Evolutionary conservation across 2,888 invertebrate genomes (phyloP).

Genomic region (Abrostola triplasia): DNA sequence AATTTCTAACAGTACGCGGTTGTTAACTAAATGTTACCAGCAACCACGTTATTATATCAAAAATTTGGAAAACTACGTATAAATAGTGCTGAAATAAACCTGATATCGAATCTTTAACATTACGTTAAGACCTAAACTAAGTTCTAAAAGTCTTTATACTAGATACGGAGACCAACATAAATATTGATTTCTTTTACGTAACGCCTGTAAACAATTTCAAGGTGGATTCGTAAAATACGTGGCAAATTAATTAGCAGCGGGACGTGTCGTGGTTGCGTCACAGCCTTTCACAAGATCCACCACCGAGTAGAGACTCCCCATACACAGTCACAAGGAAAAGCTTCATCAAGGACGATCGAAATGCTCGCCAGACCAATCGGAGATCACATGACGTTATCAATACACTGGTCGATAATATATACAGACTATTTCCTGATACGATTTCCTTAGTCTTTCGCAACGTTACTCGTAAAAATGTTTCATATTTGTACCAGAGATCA

Average conservation of each 20-base stretch:
- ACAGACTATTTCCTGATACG: conserved; percentile 25
- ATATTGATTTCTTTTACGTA: conserved; percentile 31
- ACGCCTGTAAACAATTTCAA: conserved; percentile 33
- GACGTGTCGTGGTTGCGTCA: conserved; percentile 27
- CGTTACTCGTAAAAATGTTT: not conserved
- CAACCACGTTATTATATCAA: not conserved
- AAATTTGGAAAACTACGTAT: not conserved
- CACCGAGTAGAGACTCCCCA: not conserved
- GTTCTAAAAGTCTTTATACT: not conserved
- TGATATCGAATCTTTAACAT: no score
- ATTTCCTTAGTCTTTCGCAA: conserved; percentile 19
- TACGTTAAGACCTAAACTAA: not conserved
- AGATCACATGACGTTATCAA: conserved; percentile 14
- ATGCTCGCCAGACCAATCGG: conserved; percentile 1
- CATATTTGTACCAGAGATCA: not conserved
- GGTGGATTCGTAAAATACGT: conserved; percentile 39
- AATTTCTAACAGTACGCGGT: conserved; percentile 32
- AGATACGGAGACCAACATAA: not conserved
- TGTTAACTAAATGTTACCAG: conserved; percentile 11
- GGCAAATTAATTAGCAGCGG: conserved; percentile 46
- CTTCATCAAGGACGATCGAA: conserved; percentile 23
- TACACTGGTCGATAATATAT: conserved; percentile 5
- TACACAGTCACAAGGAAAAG: conserved; percentile 17
- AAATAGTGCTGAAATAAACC: not conserved
- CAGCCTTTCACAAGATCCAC: conserved; percentile 39